Percentiles rank a stretch among this genome's conserved stretches.
These are phyloP conservation scores for Buathra laborator DNA, from an alignment of 2,888 invertebrate species.

Conservation along the genomic window DNA sequence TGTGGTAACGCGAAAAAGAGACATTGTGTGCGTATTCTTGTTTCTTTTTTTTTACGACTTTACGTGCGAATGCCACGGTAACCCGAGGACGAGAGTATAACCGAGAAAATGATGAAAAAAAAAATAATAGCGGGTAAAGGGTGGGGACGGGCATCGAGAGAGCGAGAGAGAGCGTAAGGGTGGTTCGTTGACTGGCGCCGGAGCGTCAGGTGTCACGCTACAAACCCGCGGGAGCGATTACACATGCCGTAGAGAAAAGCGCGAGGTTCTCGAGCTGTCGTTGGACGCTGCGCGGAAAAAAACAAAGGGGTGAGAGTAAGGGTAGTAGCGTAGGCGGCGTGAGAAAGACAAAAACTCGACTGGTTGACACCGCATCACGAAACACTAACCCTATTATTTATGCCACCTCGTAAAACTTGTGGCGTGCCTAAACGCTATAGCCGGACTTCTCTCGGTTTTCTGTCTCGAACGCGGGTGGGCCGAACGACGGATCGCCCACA, in stretches of 20 bases:
- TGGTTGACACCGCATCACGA: conserved; percentile 83
- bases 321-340: not conserved
- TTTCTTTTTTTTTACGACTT: conserved; percentile 42
- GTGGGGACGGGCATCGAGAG: not conserved
- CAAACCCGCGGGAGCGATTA: conserved; percentile 75
- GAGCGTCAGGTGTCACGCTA: conserved; percentile 74
- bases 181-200: conserved; percentile 28
- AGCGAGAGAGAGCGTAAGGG: not conserved
- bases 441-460: conserved; percentile 28
- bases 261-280: conserved; percentile 40
- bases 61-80: conserved; percentile 13
- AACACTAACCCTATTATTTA: conserved; percentile 83
- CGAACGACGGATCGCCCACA: conserved; percentile 40
- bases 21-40: conserved; percentile 38
- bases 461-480: conserved; percentile 41
- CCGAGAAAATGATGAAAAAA: conserved; percentile 1
- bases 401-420: conserved; percentile 83
- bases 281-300: conserved; percentile 38
- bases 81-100: not conserved
- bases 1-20: conserved; percentile 51
- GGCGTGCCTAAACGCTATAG: conserved; percentile 81
- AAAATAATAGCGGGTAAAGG: conserved; percentile 7
- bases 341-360: conserved; percentile 52
- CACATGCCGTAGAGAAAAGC: conserved; percentile 46
- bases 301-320: conserved; percentile 58